Evolutionary conservation across 2,113 vertebrate species (phyloP), one percentile per base, ranked within the genome.

Genomic region (Callithrix jacchus): DNA sequence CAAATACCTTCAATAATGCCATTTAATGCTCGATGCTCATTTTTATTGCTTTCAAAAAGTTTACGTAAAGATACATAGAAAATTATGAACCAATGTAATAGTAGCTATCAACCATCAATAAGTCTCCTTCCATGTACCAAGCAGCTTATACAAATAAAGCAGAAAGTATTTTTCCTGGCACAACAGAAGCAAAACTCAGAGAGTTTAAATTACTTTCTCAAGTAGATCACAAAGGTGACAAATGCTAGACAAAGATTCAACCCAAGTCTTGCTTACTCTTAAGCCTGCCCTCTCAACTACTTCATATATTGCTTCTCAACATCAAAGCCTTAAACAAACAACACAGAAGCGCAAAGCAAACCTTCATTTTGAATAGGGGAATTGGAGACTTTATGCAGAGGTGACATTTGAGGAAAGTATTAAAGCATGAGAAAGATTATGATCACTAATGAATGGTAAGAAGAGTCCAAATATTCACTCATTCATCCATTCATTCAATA

Each of bases 251-350:
- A 91, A 84, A 35, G 17, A 93, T 47, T n/a, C 23, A 64, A n/a
- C 32, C 64, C 47, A 74, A 92, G n/a, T 70, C n/a, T 70, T 68
- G 52, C 49, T 42, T 92, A 64, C 32, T 66, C 23, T 66, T 71
- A 95, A 86, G 54, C 30, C 32, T 89, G 12, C 64, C 89, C 85
- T 87, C 79, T 91, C 70, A 32, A 68, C 42, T 81, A 76, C 42
- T 32, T 66, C 25, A 61, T 49, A 32, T 56, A 73, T 77, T 87
- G 8, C n/a, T 83, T 96, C 35, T 87, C 68, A 84, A 83, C 12
- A 87, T 61, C 77, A 91, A 74, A 80, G 32, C 45, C 42, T 96
- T 85, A 93, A 91, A 56, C 32, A 92, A 89, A 91, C 20, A 89
- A 54, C 9, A 40, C 8, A 42, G n/a, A 18, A 84, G 17, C 37